Percentiles rank a stretch among this genome's conserved stretches.
These are phyloP conservation scores for Apis cerana DNA, from an alignment of 1,140 invertebrate genomes.

Conservation along the genomic window DNA sequence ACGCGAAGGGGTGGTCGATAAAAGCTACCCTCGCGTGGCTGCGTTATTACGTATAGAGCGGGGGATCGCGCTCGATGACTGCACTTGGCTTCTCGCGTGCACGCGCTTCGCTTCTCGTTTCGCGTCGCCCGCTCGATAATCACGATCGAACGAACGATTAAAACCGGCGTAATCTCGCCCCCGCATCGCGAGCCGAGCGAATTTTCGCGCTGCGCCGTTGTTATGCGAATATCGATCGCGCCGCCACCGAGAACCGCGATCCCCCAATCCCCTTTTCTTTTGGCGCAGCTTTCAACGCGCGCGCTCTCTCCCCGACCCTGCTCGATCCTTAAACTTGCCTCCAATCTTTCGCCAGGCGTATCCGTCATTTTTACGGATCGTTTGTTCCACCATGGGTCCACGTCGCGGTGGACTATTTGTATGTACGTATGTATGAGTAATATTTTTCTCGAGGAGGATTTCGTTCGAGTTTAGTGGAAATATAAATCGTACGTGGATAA, in stretches of 20 bases:
- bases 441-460: neutral
- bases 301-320: neutral
- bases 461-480: neutral
- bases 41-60: conserved; percentile 66
- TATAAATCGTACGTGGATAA: neutral
- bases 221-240: conserved; percentile 43
- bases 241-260: conserved; percentile 2
- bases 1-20: conserved; percentile 64
- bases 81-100: conserved; percentile 38
- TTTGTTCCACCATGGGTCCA: too few species aligned
- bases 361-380: too few species aligned
- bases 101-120: conserved; percentile 10
- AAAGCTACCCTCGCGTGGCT: conserved; percentile 63
- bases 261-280: conserved; percentile 18
- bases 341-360: too few species aligned
- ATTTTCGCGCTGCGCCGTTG: conserved; percentile 29
- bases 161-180: conserved; percentile 24
- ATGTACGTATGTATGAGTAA: neutral
- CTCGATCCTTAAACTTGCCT: too few species aligned
- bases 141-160: conserved; percentile 62
- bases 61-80: conserved; percentile 61
- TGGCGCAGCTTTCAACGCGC: conserved; percentile 19
- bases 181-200: conserved; percentile 12
- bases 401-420: too few species aligned
- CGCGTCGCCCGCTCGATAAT: conserved; percentile 46